phyloP scores from a whole-genome alignment of 2,888 invertebrate species.

The Scrobipalpa atriplicella region DNA sequence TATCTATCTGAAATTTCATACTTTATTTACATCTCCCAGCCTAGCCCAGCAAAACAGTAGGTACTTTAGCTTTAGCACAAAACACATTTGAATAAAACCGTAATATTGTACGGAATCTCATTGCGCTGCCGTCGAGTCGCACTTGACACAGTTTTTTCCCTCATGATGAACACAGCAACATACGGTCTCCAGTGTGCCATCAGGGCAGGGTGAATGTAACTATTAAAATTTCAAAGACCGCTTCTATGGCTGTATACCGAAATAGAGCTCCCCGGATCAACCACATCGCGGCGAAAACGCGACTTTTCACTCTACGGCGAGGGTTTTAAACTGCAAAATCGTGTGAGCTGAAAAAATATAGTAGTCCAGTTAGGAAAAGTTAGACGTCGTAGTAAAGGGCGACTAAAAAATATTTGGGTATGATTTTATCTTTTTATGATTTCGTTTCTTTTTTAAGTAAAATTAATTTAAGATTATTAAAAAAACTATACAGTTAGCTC shows the following conservation, averaged over 20 bases:
- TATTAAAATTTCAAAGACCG: slow-evolving; percentile 81
- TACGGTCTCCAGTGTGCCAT: slow-evolving; percentile 65
- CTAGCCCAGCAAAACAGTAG: no score
- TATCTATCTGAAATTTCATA: no score
- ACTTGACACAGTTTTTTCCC: slow-evolving; percentile 26
- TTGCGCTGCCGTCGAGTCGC: background rate
- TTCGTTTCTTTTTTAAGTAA: no score
- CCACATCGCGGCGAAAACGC: slow-evolving; percentile 46
- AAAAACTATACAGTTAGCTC: no score
- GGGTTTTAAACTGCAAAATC: slow-evolving; percentile 39
- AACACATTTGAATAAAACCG: background rate
- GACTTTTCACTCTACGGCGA: slow-evolving; percentile 57
- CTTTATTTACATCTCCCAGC: no score
- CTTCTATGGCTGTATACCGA: slow-evolving; percentile 70
- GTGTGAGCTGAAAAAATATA: slow-evolving; percentile 4
- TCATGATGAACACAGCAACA: slow-evolving; percentile 58
- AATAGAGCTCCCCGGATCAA: slow-evolving; percentile 75
- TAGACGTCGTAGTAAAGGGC: no score
- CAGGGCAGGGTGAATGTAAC: slow-evolving; percentile 78
- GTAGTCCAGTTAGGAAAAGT: background rate
- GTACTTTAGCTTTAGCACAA: background rate
- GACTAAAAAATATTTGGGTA: background rate
- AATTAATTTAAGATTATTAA: no score
- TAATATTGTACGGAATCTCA: background rate
- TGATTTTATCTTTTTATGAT: background rate